Evolutionary conservation across 2,797 vertebrate genomes (phyloP), one percentile per base, ranked within the genome.

Genomic region (Morelia viridis): DNA sequence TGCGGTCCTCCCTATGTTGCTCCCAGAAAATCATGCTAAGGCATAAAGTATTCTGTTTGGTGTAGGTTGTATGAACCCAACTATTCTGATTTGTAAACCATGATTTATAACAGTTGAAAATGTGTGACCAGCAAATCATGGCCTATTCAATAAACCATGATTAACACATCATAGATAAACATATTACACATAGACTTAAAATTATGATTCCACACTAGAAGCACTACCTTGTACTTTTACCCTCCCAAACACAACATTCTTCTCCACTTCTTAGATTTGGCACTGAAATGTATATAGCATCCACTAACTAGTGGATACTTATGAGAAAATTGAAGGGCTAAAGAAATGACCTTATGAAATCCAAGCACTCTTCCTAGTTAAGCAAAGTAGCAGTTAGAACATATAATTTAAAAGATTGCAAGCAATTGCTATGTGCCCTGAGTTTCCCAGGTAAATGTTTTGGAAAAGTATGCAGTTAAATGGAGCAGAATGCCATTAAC

Each of bases 401-500:
- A 85, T 53, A 53, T 91, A 93, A 87, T 93, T 90, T 65, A 91
- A 68, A 65, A 90, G 58, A 87, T 87, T 68, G 68, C 90, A 92
- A 87, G 88, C 85, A 84, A 93, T 65, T 90, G 50, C 83, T 13
- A 60, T 50, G 65, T 87, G 53, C 88, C n/a, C 22, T 80, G 28
- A 84, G 68, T 64, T 93, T 91, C 60, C 88, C 85, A 87, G 88
- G 93, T 83, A 92, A 58, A 91, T 85, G 87, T 90, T 93, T 91
- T 87, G 68, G 85, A 53, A 93, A 65, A 93, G 89, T 31, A 85
- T 88, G 64, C 89, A 92, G 91, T 93, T 91, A 89, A 92, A 95
- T 94, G 86, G 76, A 93, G 85, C 91, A 92, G 88, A 92, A 90
- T 93, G 91, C 46, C 90, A 91, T 91, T 93, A 95, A 95, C 87